Conservation (phyloP, 2,797 vertebrate species). For the Margarornis squamiger region DNA sequence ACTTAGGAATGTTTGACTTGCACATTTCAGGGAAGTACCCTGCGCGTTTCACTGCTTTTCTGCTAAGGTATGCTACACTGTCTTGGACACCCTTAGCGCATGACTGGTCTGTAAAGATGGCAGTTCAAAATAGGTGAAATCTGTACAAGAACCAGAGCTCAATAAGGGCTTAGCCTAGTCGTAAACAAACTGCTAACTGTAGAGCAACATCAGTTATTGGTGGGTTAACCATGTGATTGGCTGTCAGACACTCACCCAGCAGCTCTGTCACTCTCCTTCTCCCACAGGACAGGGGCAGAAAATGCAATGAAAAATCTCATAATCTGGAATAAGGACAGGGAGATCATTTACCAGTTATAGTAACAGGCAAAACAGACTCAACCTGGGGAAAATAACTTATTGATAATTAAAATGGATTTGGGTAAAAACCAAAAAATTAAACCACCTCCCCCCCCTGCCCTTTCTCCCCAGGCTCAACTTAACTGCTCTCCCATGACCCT, state of each 20-base stretch:
- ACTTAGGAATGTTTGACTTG: not conserved
- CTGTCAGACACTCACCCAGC: not conserved
- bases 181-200: not conserved
- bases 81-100: not conserved
- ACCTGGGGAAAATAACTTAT: rapidly evolving
- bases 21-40: not conserved
- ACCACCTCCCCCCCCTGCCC: not conserved
- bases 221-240: not conserved
- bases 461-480: not conserved
- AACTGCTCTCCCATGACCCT: not conserved
- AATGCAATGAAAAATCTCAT: not conserved
- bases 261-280: not conserved
- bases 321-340: not conserved
- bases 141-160: not conserved
- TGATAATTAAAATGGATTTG: not conserved
- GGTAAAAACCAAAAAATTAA: not conserved
- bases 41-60: not conserved
- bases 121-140: not conserved
- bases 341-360: not conserved
- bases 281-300: not conserved
- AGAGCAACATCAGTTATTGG: not conserved
- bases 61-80: not conserved
- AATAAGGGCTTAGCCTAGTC: not conserved
- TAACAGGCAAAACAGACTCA: not conserved
- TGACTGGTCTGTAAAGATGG: not conserved